A percentile compares a stretch with the other conserved stretches of the same genome.
Evolutionary conservation across 2,797 vertebrate genomes (phyloP).

Genomic region (Helostoma temminkii): DNA sequence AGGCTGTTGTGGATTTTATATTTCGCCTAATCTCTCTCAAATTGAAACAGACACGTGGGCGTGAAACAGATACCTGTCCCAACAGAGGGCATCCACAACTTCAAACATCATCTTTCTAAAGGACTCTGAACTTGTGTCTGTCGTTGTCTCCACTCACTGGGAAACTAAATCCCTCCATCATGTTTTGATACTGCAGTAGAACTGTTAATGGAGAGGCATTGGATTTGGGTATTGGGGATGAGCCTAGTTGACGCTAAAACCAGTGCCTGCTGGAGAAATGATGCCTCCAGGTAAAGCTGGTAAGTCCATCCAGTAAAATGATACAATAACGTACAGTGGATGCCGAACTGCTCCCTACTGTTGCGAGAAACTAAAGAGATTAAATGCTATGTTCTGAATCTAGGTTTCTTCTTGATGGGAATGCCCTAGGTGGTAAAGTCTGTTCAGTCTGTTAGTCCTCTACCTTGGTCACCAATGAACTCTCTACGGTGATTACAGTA

Average conservation of each 20-base stretch:
- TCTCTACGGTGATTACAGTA: no score
- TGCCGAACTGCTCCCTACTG: background rate
- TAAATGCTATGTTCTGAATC: background rate
- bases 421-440: no score
- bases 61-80: constrained; percentile 65
- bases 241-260: background rate
- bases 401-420: no score
- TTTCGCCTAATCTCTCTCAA: constrained; percentile 55
- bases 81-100: constrained; percentile 40
- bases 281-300: background rate
- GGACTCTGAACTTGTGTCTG: constrained; percentile 14
- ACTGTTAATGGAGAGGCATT: constrained; percentile 8
- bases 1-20: constrained; percentile 53
- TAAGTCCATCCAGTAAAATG: background rate
- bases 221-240: constrained; percentile 16
- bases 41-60: constrained; percentile 61
- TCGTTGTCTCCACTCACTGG: constrained; percentile 15
- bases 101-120: constrained; percentile 45
- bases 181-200: constrained; percentile 6
- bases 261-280: background rate
- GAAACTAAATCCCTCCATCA: constrained; percentile 35
- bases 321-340: background rate
- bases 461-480: no score
- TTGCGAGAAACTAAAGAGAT: background rate
- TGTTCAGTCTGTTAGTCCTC: no score